Conservation (phyloP, 1,140 invertebrate genomes). For the Hypothenemus hampei region DNA sequence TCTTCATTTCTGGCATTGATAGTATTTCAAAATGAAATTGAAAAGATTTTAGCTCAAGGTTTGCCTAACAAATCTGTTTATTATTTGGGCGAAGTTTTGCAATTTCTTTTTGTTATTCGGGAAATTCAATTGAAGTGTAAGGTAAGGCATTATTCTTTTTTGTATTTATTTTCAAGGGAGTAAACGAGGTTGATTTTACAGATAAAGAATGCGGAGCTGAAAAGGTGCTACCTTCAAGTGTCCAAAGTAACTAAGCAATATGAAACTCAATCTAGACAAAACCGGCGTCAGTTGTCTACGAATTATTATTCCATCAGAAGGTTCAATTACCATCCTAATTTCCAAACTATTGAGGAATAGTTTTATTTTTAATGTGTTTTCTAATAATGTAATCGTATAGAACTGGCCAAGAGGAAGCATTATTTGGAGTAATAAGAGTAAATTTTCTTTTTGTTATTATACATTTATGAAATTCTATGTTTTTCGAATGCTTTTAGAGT, state of each 20-base stretch:
- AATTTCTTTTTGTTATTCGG: constrained; percentile 27
- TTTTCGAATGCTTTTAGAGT: too few relatives aligned
- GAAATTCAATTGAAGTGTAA: constrained; percentile 31
- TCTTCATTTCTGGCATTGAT: constrained; percentile 23
- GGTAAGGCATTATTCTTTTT: constrained; percentile 17
- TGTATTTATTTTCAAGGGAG: too few relatives aligned
- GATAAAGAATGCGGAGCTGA: constrained; percentile 26
- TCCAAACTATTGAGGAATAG: constrained; percentile 27
- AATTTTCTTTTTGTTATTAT: too few relatives aligned
- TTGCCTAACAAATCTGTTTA: constrained; percentile 24
- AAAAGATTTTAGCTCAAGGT: constrained; percentile 24
- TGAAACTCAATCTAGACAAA: constrained; percentile 21
- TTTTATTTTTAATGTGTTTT: too few relatives aligned
- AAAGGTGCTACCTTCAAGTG: constrained; percentile 20
- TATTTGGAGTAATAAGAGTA: too few relatives aligned
- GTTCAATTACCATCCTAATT: constrained; percentile 19
- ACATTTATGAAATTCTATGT: too few relatives aligned
- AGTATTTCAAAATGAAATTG: constrained; percentile 25
- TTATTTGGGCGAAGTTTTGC: constrained; percentile 24
- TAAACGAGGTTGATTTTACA: too few relatives aligned
- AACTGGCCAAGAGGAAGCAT: too few relatives aligned
- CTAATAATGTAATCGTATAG: too few relatives aligned
- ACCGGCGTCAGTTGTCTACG: constrained; percentile 10
- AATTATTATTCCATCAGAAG: constrained; percentile 10
- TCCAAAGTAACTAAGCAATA: constrained; percentile 26